A percentile compares a stretch with the other conserved stretches of the same genome.
phyloP scores from a whole-genome alignment of 2,113 vertebrate genomes.

The Malaclemys terrapin region DNA sequence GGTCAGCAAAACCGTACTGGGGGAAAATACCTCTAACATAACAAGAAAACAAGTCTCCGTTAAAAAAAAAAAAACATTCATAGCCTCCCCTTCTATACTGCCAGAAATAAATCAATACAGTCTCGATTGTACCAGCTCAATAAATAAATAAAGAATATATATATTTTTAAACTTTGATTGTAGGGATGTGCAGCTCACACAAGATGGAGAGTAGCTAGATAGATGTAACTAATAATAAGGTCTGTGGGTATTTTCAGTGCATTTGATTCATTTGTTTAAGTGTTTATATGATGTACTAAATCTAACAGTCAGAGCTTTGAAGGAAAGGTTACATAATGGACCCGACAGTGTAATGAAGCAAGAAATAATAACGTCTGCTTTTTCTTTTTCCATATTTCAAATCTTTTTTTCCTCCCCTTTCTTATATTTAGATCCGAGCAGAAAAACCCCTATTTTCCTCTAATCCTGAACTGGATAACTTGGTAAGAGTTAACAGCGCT shows the following conservation, averaged over 20 bases:
- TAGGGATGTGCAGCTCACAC: neutral
- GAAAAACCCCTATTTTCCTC: constrained; percentile 99
- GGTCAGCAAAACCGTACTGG: constrained; percentile 86
- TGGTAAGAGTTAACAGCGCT: constrained; percentile 88
- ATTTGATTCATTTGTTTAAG: constrained; percentile 65
- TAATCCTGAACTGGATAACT: constrained; percentile 99
- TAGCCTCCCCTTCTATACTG: neutral
- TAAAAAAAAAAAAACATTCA: neutral
- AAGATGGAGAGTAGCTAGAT: neutral
- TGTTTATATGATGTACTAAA: constrained; percentile 59
- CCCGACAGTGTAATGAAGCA: constrained; percentile 70
- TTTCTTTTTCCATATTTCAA: constrained; percentile 72
- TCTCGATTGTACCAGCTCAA: neutral
- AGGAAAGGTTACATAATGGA: constrained; percentile 65
- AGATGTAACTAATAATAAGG: neutral
- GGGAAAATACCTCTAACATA: neutral
- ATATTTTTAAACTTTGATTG: neutral
- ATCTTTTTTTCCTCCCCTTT: constrained; percentile 65
- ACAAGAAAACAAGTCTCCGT: constrained; percentile 48
- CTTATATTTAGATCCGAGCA: constrained; percentile 93
- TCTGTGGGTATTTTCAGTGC: constrained; percentile 50
- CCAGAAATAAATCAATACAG: neutral
- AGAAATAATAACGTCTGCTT: constrained; percentile 65
- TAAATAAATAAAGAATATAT: neutral
- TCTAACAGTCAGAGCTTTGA: constrained; percentile 59